Conservation (phyloP, 2,797 vertebrate genomes). For the Anguilla pacifica region DNA sequence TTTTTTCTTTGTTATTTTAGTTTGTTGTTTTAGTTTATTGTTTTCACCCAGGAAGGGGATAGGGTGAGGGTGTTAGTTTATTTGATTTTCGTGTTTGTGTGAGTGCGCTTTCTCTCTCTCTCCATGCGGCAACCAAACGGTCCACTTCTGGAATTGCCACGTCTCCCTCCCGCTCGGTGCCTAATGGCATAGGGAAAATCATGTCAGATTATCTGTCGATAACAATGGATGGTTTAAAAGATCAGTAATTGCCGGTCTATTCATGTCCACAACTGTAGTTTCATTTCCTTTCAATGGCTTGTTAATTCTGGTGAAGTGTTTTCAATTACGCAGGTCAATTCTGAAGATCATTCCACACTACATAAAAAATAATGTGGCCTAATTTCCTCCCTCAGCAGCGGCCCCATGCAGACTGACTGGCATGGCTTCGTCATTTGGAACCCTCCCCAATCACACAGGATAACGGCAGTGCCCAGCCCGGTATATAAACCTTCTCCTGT, state of each 20-base stretch:
- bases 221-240: not conserved
- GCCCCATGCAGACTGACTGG: not conserved
- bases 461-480: not conserved
- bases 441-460: not conserved
- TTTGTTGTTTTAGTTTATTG: too few relatives aligned
- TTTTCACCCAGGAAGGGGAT: too few relatives aligned
- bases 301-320: slow-evolving; percentile 2
- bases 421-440: not conserved
- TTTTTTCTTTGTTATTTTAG: too few relatives aligned
- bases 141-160: too few relatives aligned
- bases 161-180: too few relatives aligned
- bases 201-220: not conserved
- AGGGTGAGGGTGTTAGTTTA: too few relatives aligned
- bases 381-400: not conserved
- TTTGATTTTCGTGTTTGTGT: too few relatives aligned
- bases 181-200: not conserved
- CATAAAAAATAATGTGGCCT: slow-evolving; percentile 1
- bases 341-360: slow-evolving; percentile 4
- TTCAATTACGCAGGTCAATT: slow-evolving; percentile 1
- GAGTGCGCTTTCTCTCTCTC: too few relatives aligned
- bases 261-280: not conserved
- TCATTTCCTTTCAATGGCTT: slow-evolving; percentile 3
- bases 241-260: not conserved
- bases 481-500: not conserved
- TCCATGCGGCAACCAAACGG: too few relatives aligned